Evolutionary conservation across 2,113 vertebrate genomes (phyloP), one percentile per base, ranked within the genome.

Genomic region (Noturus placidus): DNA sequence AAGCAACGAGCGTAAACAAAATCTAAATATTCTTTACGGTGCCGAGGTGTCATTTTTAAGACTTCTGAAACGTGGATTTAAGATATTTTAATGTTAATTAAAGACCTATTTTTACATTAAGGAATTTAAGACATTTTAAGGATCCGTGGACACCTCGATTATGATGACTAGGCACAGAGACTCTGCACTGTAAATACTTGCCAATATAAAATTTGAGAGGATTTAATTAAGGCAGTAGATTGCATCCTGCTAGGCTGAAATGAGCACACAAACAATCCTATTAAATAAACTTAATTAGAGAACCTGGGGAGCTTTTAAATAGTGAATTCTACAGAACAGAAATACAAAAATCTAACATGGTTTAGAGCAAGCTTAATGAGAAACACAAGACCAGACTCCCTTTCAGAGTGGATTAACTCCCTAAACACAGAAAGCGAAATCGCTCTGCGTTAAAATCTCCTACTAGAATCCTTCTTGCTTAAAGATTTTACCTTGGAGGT

Each of bases 401-500:
- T 76, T 76, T 61, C 25, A 82, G 33, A 82, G 25, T 65, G 17
- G 27, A 52, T 67, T 9, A 50, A 46, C 17, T 63, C 19, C n/a
- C 63, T 59, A 77, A 76, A 76, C 74, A 50, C 54, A 79, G 74
- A 30, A 82, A 19, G 72, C 65, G 6, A 42, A 69, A 38, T 57
- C 46, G 52, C 0, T 6, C 13, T 19, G 27, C 14, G 22, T 11
- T 63, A 8, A 46, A 83, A 25, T 2, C n/a, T 54, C 70, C n/a
- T 10, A 87, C 35, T 8, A 83, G 3, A 82, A 54, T 33, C 63
- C 20, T 83, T 17, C 27, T 46, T 35, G 11, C 42, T 63, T 2
- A 13, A 38, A 83, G n/a, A 80, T 54, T 57, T 89, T 90, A 95
- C 95, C 95, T 95, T 93, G 94, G 90, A 93, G 94, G 86, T 85